Base-by-base conservation (phyloP, 2,888 invertebrate genomes). In the Zaprionus lineosus region DNA sequence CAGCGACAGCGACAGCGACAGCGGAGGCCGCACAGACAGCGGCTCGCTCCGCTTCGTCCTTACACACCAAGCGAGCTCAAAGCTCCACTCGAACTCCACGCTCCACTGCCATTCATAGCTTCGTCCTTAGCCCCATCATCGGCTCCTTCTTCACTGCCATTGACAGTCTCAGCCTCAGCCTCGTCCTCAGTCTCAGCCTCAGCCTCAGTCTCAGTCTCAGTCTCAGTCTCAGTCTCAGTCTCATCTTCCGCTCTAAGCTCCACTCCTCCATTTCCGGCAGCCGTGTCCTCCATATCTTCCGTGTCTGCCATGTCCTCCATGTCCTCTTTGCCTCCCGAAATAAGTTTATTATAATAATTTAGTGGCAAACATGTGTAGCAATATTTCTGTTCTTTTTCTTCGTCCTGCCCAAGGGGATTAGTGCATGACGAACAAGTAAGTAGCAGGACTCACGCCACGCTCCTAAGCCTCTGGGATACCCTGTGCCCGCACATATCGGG, bases 281-380 rank as follows among this genome's bases (percentile, higher is more conserved):
- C 3, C 16, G 24, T 24, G n/a, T 4, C 2, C 24, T 28, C 18
- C 36, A 37, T 24, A 41, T 16, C 16, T 36, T 15, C 37, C 18
- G 34, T 26, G 37, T 48, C 34, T 41, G 29, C 36, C 48, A 59
- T 37, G 34, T 18, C 26, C 7, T 8, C 12, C 12, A n/a, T 37
- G 21, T 15, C 26, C 5, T 36, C 2, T 12, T 14, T 24, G 40
- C 19, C 24, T 21, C 61, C 47, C 48, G 64, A 41, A 79, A 82
- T 71, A 79, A 73, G 82, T 82, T 79, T 77, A 82, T 82, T 82
- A 73, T 67, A 75, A 79, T 82, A 82, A 82, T 82, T 82, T 77
- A 74, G 81, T 79, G 76, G 31, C 56, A 61, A 71, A 82, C 77
- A 82, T 81, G 77, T 74, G 77, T 75, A 75, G 61, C 69, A 69